Percentiles rank a stretch among this genome's conserved stretches.
phyloP scores from a whole-genome alignment of 2,113 vertebrate species.

The Scophthalmus maximus region DNA sequence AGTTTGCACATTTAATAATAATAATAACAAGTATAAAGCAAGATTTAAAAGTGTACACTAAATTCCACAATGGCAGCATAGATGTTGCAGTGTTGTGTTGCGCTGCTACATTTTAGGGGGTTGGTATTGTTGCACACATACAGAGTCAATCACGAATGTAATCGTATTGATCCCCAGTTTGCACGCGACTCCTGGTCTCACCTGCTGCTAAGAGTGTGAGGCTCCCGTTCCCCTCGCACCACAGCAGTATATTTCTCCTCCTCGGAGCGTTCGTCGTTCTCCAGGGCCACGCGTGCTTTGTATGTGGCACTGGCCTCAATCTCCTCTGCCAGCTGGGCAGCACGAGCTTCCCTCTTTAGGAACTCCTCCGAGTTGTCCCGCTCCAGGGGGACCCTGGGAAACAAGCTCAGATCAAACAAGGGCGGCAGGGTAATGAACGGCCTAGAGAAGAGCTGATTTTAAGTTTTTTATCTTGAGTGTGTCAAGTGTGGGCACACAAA shows the following conservation, averaged over 20 bases:
- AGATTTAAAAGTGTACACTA: background rate
- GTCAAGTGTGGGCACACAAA: background rate
- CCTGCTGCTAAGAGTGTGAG: conserved; percentile 91
- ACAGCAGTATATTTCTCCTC: conserved; percentile 98
- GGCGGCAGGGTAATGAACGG: background rate
- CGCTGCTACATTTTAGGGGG: background rate
- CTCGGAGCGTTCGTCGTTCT: conserved; percentile 96
- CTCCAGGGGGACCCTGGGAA: conserved; percentile 93
- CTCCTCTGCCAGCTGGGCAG: conserved; percentile 97
- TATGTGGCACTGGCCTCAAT: conserved; percentile 98
- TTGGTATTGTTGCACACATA: too few species aligned
- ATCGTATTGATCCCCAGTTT: too few species aligned
- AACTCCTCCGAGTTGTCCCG: conserved; percentile 98
- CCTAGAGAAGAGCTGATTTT: background rate
- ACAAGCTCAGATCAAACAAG: conserved; percentile 33
- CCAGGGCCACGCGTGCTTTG: conserved; percentile 95
- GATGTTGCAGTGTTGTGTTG: background rate
- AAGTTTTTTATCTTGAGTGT: background rate
- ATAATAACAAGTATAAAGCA: background rate
- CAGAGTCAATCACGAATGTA: too few species aligned
- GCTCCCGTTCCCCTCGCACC: conserved; percentile 90
- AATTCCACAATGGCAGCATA: background rate
- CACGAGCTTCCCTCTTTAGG: conserved; percentile 96
- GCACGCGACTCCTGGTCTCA: conserved; percentile 58
- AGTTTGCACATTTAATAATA: background rate